Evolutionary conservation across 1,140 invertebrate genomes (phyloP).

Genomic region (Aleiodes sp.): DNA sequence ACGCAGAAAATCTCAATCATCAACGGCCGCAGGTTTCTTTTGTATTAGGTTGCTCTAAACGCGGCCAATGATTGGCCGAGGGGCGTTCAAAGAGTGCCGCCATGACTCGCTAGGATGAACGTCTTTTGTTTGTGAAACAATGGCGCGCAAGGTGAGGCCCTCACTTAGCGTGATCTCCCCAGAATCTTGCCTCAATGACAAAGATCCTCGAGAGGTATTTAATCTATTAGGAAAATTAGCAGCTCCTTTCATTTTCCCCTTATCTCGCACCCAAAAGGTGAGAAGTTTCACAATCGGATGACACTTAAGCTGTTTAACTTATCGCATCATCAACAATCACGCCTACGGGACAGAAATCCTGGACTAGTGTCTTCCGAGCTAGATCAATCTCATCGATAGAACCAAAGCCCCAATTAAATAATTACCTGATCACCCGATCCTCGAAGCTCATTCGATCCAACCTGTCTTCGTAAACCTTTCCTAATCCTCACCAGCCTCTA

Average conservation of each 20-base stretch:
- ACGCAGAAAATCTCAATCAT: conserved; percentile 57
- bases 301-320: neutral
- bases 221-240: conserved; percentile 59
- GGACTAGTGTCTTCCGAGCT: neutral
- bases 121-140: conserved; percentile 61
- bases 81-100: conserved; percentile 64
- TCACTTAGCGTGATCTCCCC: conserved; percentile 47
- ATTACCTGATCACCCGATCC: conserved; percentile 40
- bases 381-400: conserved; percentile 43
- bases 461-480: neutral
- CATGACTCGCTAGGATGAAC: conserved; percentile 59
- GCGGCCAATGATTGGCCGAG: conserved; percentile 57
- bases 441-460: conserved; percentile 31
- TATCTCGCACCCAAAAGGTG: conserved; percentile 28
- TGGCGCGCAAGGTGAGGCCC: conserved; percentile 47
- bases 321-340: neutral
- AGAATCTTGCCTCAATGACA: conserved; percentile 29
- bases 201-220: conserved; percentile 42
- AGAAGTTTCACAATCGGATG: neutral
- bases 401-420: conserved; percentile 50
- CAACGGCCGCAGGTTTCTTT: conserved; percentile 52
- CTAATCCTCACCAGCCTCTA: neutral
- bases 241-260: conserved; percentile 23
- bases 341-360: neutral
- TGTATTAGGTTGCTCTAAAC: conserved; percentile 54